Conservation (phyloP, 2,113 vertebrate species). For the Chinchilla lanigera region DNA sequence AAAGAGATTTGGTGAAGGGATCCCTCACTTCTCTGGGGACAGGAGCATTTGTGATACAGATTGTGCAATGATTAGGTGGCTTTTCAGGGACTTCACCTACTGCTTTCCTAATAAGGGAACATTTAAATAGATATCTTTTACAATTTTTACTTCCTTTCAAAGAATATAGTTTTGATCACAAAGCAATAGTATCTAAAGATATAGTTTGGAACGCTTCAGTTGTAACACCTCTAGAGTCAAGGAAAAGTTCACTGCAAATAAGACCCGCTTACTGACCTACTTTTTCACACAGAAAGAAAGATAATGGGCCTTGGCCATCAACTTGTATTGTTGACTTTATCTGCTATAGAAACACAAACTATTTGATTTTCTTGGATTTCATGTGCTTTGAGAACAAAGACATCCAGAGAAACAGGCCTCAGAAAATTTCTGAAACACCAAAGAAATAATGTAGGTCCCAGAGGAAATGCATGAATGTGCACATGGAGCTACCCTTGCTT, state of each 20-base stretch:
- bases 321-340: neutral
- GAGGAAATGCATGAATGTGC: neutral
- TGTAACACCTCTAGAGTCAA: neutral
- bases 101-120: neutral
- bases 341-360: neutral
- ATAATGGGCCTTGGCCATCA: neutral
- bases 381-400: slow-evolving; percentile 11
- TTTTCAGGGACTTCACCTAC: slow-evolving; percentile 37
- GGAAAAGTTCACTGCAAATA: neutral
- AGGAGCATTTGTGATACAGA: neutral
- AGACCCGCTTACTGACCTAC: neutral
- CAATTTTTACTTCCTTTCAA: slow-evolving; percentile 17
- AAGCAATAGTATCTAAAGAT: slow-evolving; percentile 62
- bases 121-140: neutral
- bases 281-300: slow-evolving; percentile 20
- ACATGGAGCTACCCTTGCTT: neutral
- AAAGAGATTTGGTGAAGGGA: neutral
- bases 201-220: neutral
- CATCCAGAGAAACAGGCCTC: neutral
- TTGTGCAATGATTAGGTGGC: neutral
- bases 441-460: neutral
- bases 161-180: slow-evolving; percentile 38
- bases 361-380: neutral
- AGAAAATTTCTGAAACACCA: neutral
- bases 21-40: neutral